phyloP scores from a whole-genome alignment of 1,140 invertebrate genomes.

The Bemisia tabaci region DNA sequence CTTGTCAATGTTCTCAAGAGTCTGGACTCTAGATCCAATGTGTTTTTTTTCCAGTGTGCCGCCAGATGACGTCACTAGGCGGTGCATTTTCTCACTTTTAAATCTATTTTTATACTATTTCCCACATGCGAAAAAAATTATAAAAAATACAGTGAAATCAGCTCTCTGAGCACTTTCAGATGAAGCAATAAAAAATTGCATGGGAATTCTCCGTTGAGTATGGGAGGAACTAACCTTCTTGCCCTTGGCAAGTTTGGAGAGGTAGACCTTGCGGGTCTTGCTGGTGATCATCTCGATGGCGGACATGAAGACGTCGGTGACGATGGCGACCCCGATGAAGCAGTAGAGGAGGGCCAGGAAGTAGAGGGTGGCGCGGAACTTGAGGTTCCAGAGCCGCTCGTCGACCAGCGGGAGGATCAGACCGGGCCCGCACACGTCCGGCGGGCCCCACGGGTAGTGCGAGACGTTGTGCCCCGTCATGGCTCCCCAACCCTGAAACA shows the following conservation, averaged over 20 bases:
- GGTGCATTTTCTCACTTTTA: too few species aligned
- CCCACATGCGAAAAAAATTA: too few species aligned
- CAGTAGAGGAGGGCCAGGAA: conserved; percentile 41
- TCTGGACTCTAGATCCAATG: too few species aligned
- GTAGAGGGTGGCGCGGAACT: conserved; percentile 36
- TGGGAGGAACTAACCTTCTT: too few species aligned
- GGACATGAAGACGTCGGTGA: conserved; percentile 49
- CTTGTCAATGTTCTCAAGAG: too few species aligned
- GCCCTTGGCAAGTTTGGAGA: conserved; percentile 17
- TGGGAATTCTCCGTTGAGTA: too few species aligned
- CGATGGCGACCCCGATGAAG: conserved; percentile 42
- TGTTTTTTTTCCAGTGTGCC: too few species aligned
- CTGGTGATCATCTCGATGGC: conserved; percentile 51
- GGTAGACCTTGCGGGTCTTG: conserved; percentile 39
- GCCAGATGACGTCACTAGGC: too few species aligned
- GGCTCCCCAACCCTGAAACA: background rate
- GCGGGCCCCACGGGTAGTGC: conserved; percentile 20
- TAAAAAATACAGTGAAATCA: too few species aligned
- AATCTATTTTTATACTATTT: too few species aligned
- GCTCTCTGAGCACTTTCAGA: too few species aligned
- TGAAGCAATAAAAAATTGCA: too few species aligned
- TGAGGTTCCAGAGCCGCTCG: conserved; percentile 37
- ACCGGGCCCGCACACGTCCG: conserved; percentile 34
- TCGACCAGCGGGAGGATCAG: conserved; percentile 40
- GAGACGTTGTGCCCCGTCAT: background rate